Conservation (phyloP, 2,888 invertebrate genomes). For the Dioctria rufipes region DNA sequence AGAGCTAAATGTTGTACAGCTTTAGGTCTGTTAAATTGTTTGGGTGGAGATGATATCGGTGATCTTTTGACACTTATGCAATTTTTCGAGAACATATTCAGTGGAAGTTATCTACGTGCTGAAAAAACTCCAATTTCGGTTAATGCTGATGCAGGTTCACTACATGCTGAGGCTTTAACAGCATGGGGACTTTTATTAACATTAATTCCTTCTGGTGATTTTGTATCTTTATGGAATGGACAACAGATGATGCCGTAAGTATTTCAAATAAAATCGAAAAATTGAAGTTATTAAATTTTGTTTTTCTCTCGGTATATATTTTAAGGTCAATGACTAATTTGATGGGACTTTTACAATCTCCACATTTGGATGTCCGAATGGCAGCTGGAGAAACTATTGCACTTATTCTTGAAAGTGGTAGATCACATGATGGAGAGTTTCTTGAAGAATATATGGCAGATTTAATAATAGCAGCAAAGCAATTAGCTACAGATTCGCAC, state of each 20-base stretch:
- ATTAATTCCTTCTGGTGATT: slow-evolving; percentile 81
- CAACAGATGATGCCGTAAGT: slow-evolving; percentile 74
- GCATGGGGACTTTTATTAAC: slow-evolving; percentile 93
- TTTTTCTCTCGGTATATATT: background rate
- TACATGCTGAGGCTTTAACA: slow-evolving; percentile 90
- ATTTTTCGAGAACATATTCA: slow-evolving; percentile 83
- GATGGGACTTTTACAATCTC: slow-evolving; percentile 82
- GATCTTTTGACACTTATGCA: slow-evolving; percentile 84
- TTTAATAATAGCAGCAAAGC: slow-evolving; percentile 81
- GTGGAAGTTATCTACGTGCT: slow-evolving; percentile 85
- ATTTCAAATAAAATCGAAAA: slow-evolving; percentile 22
- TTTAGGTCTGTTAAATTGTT: slow-evolving; percentile 85
- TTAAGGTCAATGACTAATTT: slow-evolving; percentile 73
- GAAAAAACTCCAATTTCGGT: slow-evolving; percentile 82
- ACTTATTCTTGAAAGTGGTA: slow-evolving; percentile 81
- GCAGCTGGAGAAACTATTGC: slow-evolving; percentile 87
- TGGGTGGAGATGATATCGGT: slow-evolving; percentile 84
- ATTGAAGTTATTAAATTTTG: background rate
- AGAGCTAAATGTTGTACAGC: slow-evolving; percentile 91
- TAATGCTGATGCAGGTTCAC: slow-evolving; percentile 78
- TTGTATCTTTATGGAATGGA: slow-evolving; percentile 75
- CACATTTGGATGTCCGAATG: slow-evolving; percentile 86
- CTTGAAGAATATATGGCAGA: slow-evolving; percentile 75
- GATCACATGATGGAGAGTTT: slow-evolving; percentile 76
- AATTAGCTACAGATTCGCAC: slow-evolving; percentile 92